phyloP scores from a whole-genome alignment of 2,113 vertebrate species.

The Barbus barbus region DNA sequence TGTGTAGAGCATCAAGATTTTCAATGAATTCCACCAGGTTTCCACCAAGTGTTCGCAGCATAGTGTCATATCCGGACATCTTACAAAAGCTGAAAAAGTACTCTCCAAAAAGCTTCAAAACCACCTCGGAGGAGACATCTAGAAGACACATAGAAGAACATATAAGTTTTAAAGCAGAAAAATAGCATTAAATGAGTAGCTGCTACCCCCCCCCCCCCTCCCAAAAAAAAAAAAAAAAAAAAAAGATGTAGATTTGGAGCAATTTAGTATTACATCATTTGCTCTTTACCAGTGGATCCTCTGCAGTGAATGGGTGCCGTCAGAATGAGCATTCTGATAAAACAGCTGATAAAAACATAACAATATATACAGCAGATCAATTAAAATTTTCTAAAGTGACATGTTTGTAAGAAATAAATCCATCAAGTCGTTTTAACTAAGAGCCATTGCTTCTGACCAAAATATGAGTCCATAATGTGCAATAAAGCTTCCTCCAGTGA shows the following conservation, averaged over 20 bases:
- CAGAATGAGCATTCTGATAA: not conserved
- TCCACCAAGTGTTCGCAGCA: conserved; percentile 80
- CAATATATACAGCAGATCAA: not conserved
- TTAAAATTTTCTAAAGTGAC: not conserved
- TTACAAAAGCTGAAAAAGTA: conserved; percentile 85
- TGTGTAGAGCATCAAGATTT: conserved; percentile 83
- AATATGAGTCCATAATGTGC: not conserved
- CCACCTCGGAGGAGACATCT: conserved; percentile 76
- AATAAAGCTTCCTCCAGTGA: not conserved
- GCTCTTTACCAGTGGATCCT: too few species aligned
- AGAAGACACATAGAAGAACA: conserved; percentile 3
- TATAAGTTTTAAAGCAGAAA: not conserved
- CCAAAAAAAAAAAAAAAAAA: too few species aligned
- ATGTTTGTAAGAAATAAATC: not conserved
- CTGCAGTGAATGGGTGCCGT: too few species aligned
- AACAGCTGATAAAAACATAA: not conserved
- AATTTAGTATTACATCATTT: too few species aligned
- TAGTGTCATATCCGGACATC: conserved; percentile 80
- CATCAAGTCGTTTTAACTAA: not conserved
- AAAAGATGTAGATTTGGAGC: too few species aligned
- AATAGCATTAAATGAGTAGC: not conserved
- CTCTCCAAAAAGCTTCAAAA: conserved; percentile 81
- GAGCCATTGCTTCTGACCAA: not conserved
- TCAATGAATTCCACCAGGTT: conserved; percentile 80
- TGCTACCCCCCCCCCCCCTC: too few species aligned